A percentile compares a stretch with the other conserved stretches of the same genome.
phyloP scores from a whole-genome alignment of 2,797 vertebrate species.

The Pitangus sulphuratus region DNA sequence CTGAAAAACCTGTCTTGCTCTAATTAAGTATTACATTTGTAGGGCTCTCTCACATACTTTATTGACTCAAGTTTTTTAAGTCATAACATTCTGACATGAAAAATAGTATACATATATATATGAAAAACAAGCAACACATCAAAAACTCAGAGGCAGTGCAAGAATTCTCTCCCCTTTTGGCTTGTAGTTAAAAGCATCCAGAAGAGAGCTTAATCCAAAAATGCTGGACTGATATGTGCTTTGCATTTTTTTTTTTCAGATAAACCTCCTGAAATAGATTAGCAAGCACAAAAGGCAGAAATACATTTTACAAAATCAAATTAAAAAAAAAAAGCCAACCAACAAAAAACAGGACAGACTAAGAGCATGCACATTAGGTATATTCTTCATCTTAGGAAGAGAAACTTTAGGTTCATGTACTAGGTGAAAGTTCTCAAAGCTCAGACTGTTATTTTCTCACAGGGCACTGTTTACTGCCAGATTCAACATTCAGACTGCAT shows the following conservation, averaged over 20 bases:
- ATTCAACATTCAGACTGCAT: constrained; percentile 69
- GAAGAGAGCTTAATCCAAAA: background rate
- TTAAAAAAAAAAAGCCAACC: background rate
- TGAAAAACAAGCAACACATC: background rate
- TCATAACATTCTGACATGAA: background rate
- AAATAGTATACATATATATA: background rate
- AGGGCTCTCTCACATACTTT: constrained; percentile 14
- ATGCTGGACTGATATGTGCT: background rate
- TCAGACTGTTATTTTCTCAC: constrained; percentile 22
- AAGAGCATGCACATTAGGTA: background rate
- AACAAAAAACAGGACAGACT: background rate
- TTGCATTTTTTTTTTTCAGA: background rate
- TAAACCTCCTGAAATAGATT: background rate
- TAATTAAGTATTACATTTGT: constrained; percentile 44
- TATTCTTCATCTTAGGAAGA: background rate
- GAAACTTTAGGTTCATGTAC: constrained; percentile 1
- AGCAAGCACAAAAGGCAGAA: background rate
- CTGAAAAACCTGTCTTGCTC: background rate
- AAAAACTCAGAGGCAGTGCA: background rate
- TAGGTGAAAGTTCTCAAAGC: constrained; percentile 48
- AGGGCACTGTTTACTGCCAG: constrained; percentile 38
- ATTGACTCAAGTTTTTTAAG: constrained; percentile 33
- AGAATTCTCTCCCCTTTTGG: background rate
- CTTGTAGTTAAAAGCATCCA: background rate
- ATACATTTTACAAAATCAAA: constrained; percentile 6